phyloP scores from a whole-genome alignment of 2,797 vertebrate genomes.

The Clarias pachynema region DNA sequence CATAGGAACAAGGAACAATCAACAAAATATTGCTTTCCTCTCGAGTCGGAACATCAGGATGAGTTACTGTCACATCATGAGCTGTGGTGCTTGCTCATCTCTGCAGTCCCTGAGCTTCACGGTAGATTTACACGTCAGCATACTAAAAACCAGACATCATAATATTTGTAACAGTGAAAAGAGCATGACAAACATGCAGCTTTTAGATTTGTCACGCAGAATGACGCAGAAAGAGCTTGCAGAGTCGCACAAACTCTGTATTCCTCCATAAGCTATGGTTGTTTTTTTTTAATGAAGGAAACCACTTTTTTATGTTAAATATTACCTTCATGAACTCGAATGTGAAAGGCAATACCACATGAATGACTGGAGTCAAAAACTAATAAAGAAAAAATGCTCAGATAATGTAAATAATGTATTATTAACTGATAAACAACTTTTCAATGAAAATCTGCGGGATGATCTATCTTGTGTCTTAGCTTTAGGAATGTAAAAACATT shows the following conservation, averaged over 20 bases:
- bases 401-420: not conserved
- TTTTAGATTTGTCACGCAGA: slow-evolving; percentile 3
- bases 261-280: not conserved
- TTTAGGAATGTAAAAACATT: not conserved
- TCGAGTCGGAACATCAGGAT: not conserved
- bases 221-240: slow-evolving; percentile 8
- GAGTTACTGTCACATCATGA: not conserved
- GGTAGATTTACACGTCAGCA: not conserved
- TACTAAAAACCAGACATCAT: not conserved
- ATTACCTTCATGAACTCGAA: not conserved
- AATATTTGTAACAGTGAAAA: not conserved
- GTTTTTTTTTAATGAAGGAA: not conserved
- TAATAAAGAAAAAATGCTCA: not conserved
- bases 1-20: slow-evolving; percentile 19
- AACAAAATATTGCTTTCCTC: not conserved
- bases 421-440: not conserved
- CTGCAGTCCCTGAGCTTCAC: not conserved
- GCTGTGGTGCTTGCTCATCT: not conserved
- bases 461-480: not conserved
- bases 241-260: not conserved
- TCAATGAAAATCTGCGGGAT: not conserved
- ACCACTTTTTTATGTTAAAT: not conserved
- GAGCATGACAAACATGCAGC: slow-evolving; percentile 16
- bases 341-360: not conserved
- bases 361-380: not conserved